phyloP scores from a whole-genome alignment of 2,888 invertebrate species.

The Drepanosiphum platanoidis region DNA sequence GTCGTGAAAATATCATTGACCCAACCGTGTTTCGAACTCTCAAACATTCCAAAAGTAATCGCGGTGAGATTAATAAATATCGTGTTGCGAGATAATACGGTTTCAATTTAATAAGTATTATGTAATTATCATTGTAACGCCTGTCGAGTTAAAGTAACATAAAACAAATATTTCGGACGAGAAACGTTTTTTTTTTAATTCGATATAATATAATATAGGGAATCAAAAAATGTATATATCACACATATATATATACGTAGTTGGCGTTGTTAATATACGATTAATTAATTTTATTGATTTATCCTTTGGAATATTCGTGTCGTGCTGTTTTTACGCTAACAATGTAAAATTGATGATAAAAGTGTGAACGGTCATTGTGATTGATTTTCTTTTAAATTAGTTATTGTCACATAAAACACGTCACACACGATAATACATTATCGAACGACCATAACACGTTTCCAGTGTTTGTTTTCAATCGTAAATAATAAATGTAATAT shows the following conservation, averaged over 20 bases:
- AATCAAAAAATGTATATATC: background rate
- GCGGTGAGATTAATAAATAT: background rate
- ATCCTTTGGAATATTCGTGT: background rate
- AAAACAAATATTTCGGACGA: background rate
- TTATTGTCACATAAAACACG: background rate
- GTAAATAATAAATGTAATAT: background rate
- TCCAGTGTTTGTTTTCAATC: background rate
- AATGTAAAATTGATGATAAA: background rate
- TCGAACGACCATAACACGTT: background rate
- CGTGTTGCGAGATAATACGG: too few relatives aligned
- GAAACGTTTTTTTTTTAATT: background rate
- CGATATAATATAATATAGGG: background rate
- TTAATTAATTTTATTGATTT: background rate
- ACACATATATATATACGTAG: background rate
- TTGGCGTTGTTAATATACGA: background rate
- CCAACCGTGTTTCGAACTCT: background rate
- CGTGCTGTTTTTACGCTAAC: background rate
- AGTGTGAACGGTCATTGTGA: too few relatives aligned
- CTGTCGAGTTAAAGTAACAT: background rate
- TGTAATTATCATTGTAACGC: background rate
- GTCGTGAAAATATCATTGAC: too few relatives aligned
- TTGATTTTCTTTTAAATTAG: background rate
- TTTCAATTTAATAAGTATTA: background rate
- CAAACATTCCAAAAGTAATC: background rate
- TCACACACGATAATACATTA: background rate